phyloP scores from a whole-genome alignment of 2,113 vertebrate genomes.

The Sclerurus mexicanus region DNA sequence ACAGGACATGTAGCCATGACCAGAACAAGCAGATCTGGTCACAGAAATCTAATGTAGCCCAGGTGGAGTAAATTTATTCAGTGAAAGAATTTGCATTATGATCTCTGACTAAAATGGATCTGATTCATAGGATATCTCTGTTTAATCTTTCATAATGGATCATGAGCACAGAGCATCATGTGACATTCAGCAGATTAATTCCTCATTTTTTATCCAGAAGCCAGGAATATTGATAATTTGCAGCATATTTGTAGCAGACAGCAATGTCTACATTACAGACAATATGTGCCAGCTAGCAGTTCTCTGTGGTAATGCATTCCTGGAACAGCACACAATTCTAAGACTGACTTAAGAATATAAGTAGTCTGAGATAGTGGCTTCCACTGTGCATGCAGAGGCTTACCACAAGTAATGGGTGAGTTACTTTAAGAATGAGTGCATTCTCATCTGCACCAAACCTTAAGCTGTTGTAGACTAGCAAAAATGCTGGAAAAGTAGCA shows the following conservation, averaged over 20 bases:
- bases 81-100: background rate
- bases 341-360: background rate
- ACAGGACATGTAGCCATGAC: background rate
- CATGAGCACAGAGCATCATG: slow-evolving; percentile 24
- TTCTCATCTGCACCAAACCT: background rate
- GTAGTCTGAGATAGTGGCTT: background rate
- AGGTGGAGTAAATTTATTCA: slow-evolving; percentile 27
- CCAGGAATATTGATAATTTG: slow-evolving; percentile 54
- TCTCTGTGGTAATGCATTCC: background rate
- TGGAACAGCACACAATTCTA: background rate
- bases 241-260: slow-evolving; percentile 17
- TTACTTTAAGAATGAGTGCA: background rate
- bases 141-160: slow-evolving; percentile 51
- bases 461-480: background rate
- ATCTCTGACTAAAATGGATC: background rate
- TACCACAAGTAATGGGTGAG: background rate
- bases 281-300: slow-evolving; percentile 4
- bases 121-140: slow-evolving; percentile 31
- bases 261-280: slow-evolving; percentile 9
- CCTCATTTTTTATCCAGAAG: slow-evolving; percentile 46
- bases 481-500: background rate
- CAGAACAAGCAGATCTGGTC: background rate
- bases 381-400: background rate
- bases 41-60: slow-evolving; percentile 5
- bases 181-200: slow-evolving; percentile 60